Evolutionary conservation across 2,888 invertebrate species (phyloP).

Genomic region (Andrena dorsata): DNA sequence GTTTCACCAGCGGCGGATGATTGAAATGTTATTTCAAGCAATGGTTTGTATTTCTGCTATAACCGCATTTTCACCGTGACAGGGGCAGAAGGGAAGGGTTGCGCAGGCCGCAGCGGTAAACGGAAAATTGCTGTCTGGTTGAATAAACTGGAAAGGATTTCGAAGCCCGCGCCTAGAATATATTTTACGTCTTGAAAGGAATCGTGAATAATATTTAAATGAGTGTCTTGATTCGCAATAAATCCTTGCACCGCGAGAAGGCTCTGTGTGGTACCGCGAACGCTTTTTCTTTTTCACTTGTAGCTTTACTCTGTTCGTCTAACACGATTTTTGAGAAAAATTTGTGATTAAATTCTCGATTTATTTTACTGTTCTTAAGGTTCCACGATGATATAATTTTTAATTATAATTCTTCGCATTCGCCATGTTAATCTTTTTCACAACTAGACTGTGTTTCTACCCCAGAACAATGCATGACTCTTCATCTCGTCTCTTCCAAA

Average conservation of each 20-base stretch:
- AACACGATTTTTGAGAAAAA: neutral
- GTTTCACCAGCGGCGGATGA: conserved; percentile 39
- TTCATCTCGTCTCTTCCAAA: no score
- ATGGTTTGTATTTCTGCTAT: conserved; percentile 44
- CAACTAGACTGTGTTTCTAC: no score
- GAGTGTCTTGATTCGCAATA: conserved; percentile 9
- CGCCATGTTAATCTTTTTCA: no score
- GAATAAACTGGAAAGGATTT: conserved; percentile 48
- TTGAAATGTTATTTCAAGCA: conserved; percentile 55
- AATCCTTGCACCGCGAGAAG: neutral
- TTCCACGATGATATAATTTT: no score
- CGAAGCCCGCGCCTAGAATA: neutral
- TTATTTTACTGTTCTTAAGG: no score
- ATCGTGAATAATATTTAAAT: conserved; percentile 28
- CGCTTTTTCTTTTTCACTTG: neutral
- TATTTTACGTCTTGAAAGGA: conserved; percentile 13
- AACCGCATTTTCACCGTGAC: conserved; percentile 49
- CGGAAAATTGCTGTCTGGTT: conserved; percentile 52
- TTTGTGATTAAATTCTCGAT: no score
- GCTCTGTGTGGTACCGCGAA: neutral
- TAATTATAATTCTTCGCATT: no score
- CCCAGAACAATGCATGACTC: no score
- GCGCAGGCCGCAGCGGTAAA: conserved; percentile 20
- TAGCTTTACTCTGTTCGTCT: neutral
- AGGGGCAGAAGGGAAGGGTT: neutral